Evolutionary conservation across 1,140 invertebrate species (phyloP).

Genomic region (Watersipora subatra): DNA sequence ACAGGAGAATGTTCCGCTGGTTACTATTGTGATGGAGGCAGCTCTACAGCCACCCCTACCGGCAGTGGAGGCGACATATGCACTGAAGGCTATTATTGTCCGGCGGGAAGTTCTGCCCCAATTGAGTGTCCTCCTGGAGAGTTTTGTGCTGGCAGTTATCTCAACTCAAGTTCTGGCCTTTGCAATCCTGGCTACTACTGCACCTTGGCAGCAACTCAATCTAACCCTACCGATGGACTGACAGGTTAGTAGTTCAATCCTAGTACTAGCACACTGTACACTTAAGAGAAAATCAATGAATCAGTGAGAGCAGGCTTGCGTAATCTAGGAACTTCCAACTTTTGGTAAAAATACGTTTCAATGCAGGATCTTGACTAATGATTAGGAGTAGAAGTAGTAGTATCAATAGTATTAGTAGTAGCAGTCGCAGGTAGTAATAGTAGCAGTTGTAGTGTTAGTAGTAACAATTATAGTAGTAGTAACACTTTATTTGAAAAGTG

Average conservation of each 20-base stretch:
- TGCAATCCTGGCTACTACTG: conserved; percentile 30
- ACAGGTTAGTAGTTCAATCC: conserved; percentile 23
- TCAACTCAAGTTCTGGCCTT: conserved; percentile 19
- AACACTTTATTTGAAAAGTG: too few species aligned
- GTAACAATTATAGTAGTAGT: too few species aligned
- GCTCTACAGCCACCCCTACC: conserved; percentile 17
- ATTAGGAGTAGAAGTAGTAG: too few species aligned
- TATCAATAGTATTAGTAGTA: too few species aligned
- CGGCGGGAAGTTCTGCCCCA: conserved; percentile 22
- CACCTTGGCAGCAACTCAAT: conserved; percentile 15
- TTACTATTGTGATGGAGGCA: conserved; percentile 25
- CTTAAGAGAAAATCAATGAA: too few species aligned
- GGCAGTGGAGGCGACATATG: conserved; percentile 13
- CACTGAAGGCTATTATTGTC: conserved; percentile 11
- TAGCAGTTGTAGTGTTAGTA: too few species aligned
- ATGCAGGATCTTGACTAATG: too few species aligned
- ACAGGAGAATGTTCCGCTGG: conserved; percentile 22
- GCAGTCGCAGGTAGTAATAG: too few species aligned
- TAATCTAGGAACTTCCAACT: too few species aligned
- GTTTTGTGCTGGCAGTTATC: conserved; percentile 20
- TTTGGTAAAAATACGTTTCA: too few species aligned
- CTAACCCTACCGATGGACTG: conserved; percentile 30
- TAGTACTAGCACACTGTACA: too few species aligned
- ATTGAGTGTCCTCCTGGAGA: conserved; percentile 24
- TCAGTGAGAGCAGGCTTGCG: too few species aligned